A percentile compares a stretch with the other conserved stretches of the same genome.
phyloP scores from a whole-genome alignment of 2,113 vertebrate species.

The Shinisaurus crocodilurus region DNA sequence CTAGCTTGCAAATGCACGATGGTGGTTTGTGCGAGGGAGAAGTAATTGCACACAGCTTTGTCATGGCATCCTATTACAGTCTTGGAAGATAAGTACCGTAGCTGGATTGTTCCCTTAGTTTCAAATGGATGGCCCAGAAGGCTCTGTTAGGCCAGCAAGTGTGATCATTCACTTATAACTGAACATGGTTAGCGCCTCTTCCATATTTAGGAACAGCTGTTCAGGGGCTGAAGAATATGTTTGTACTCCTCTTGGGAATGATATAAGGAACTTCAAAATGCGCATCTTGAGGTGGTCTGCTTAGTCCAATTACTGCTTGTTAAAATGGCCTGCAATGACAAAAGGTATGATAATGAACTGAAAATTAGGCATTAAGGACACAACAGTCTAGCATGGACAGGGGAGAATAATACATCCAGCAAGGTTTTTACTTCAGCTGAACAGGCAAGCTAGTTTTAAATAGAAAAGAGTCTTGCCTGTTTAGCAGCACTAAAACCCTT shows the following conservation, averaged over 20 bases:
- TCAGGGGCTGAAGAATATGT: background rate
- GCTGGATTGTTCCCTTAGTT: conserved; percentile 32
- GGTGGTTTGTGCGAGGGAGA: background rate
- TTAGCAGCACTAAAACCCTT: background rate
- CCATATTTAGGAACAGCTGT: conserved; percentile 31
- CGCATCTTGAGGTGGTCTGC: background rate
- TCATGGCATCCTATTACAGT: conserved; percentile 50
- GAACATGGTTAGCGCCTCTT: fast-evolving
- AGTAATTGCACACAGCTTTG: conserved; percentile 37
- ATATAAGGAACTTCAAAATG: conserved; percentile 25
- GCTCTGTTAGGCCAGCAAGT: background rate
- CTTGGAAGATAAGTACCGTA: conserved; percentile 38
- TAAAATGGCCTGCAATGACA: conserved; percentile 42
- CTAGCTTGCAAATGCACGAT: background rate
- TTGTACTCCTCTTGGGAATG: conserved; percentile 15
- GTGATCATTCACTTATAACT: fast-evolving
- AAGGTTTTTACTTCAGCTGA: background rate
- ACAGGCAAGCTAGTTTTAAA: background rate
- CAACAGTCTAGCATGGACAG: background rate
- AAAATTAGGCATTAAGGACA: conserved; percentile 16
- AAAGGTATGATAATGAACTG: conserved; percentile 13
- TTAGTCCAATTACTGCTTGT: conserved; percentile 12
- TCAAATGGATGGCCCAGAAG: fast-evolving
- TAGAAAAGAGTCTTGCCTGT: background rate
- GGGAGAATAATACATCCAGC: background rate